Evolutionary conservation across 2,797 vertebrate genomes (phyloP), one percentile per base, ranked within the genome.

Genomic region (Decapterus maruadsi): DNA sequence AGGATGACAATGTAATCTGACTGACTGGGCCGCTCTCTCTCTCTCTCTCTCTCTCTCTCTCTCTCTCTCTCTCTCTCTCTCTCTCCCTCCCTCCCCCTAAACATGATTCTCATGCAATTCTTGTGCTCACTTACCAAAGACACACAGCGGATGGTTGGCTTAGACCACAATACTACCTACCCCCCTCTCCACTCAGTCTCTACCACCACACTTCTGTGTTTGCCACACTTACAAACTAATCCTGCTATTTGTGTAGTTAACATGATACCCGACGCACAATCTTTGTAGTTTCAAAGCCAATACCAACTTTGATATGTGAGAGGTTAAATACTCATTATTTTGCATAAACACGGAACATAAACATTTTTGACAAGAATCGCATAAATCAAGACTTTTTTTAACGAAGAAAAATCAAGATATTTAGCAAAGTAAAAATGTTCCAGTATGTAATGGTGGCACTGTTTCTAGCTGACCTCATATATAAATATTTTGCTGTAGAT

Each of bases 1-100:
- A 88, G 90, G 91, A 93, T 95, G 93, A 94, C 90, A 91, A 85
- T 90, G 89, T 91, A 92, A 90, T 93, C 90, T 81, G 79, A 90
- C 92, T 87, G 91, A 90, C 91, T 88, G 68, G 60, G 82, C 88
- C 42, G 84, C 87, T 76, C 82, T 83, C 76, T 81, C 54, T 5
- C 31, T 34, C 82, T 83, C 76, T 81, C 54, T 4, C 26, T 26
- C 26, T 26, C 26, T 26, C 26, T 26, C 26, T 26, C 26, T 26
- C 26, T 26, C 26, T 26, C 26, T 26, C 26, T 26, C 26, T 26
- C 26, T 26, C 26, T 26, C 26, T 26, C 26, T 26, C 26, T 26
- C 26, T 26, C 26, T 26, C 26, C 26, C 26, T 26, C 26, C 26
- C 26, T 26, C 26, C 26, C 26, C 26, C 26, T 3, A 26, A 88